Base-by-base conservation (phyloP, 2,888 invertebrate genomes). In the Cheilosia vulpina region DNA sequence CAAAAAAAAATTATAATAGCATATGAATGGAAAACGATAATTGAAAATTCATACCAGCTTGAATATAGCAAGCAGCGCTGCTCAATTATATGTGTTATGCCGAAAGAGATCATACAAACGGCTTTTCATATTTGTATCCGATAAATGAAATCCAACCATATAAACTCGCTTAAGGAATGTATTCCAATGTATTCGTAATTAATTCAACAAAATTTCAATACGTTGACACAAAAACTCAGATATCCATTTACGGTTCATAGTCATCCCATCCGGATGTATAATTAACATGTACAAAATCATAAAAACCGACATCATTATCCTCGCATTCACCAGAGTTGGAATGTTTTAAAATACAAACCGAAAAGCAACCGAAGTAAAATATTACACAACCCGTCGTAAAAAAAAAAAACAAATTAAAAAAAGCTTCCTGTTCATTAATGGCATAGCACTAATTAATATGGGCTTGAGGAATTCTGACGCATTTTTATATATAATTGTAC, bases 281-380 rank as follows among this genome's bases (percentile, higher is more conserved):
- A 63, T 73, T 63, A 73, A 73, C 73, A 55, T 55, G 34, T 55
- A 73, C 55, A 55, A 45, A 55, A 27, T 63, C 63, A 47, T 53
- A 47, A 45, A 69, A 52, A 52, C 13, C 63, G 47, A 73, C 63
- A 65, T 73, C 73, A 73, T 73, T 73, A 73, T 63, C 62, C 73
- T 72, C 41, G 19, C 53, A 62, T 53, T 62, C 60, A 73, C 21
- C 31, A 3, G 34, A 31, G 24, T 15, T 24, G 47, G 34, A 47
- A 65, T 38, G 47, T 62, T 50, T 19, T 15, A 52, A 63, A 55
- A 34, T 53, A 17, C 43, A 53, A 73, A 47, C 4, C 34, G 27
- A 34, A 2, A 21, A 53, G 41, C 34, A 55, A 34, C n/a, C 24
- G 11, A 38, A 15, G n/a, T 31, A 31, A 34, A 2, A 38, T 31